Evolutionary conservation across 2,888 invertebrate genomes (phyloP).

Genomic region (Hecatera dysodea): DNA sequence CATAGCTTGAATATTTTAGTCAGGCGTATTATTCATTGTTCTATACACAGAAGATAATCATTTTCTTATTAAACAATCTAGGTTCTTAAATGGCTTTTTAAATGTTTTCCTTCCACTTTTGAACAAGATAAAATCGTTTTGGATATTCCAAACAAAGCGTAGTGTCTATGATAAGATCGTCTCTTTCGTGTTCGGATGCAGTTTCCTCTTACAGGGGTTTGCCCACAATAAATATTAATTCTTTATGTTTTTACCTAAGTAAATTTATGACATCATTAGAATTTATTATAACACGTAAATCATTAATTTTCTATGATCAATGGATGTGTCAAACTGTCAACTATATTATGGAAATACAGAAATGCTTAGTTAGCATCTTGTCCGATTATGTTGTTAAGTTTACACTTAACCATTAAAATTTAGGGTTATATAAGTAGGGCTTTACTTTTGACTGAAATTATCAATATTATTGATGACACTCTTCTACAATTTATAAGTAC

Average conservation of each 20-base stretch:
- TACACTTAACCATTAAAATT: too few relatives aligned
- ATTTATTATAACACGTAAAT: not conserved
- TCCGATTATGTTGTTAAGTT: not conserved
- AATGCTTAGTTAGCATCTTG: not conserved
- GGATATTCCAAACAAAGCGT: not conserved
- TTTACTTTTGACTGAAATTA: too few relatives aligned
- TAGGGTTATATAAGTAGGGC: too few relatives aligned
- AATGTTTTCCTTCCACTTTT: slow-evolving; percentile 14
- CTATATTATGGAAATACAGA: not conserved
- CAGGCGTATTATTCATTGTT: not conserved
- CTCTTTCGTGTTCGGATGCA: slow-evolving; percentile 29
- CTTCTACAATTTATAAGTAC: not conserved
- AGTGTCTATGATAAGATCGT: not conserved
- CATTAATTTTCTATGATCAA: not conserved
- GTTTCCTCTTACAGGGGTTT: slow-evolving; percentile 52
- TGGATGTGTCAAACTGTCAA: not conserved
- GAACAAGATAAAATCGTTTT: not conserved
- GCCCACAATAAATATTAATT: slow-evolving; percentile 25
- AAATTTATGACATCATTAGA: not conserved
- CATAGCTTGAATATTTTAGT: slow-evolving; percentile 3
- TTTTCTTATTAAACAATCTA: not conserved
- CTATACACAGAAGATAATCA: not conserved
- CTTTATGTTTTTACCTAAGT: not conserved
- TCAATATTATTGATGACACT: not conserved
- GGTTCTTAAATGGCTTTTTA: not conserved